These are phyloP conservation scores for Rattus rattus DNA, from an alignment of 2,113 vertebrate species.

Conservation along the genomic window DNA sequence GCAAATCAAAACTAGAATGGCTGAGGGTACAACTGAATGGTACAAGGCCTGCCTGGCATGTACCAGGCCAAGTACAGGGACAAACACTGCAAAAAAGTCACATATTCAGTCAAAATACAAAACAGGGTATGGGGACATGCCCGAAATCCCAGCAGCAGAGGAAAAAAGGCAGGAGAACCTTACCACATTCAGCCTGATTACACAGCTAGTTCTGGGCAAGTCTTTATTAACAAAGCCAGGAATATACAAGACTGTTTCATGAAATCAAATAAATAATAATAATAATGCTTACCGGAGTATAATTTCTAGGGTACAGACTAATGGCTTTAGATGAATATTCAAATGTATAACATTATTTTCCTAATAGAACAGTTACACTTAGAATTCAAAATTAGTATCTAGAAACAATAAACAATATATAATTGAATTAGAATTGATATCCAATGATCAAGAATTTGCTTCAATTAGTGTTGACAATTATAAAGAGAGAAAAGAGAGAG, in stretches of 20 bases:
- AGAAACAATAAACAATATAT: background rate
- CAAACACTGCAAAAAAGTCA: background rate
- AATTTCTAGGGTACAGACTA: background rate
- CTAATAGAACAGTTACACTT: conserved; percentile 9
- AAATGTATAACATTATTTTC: conserved; percentile 31
- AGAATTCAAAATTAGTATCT: background rate
- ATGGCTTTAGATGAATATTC: background rate
- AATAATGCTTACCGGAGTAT: background rate
- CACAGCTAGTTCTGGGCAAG: background rate
- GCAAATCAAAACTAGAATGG: background rate
- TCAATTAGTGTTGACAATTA: conserved; percentile 5
- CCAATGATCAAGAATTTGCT: background rate
- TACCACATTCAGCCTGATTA: background rate
- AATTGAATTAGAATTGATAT: background rate
- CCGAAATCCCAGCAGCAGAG: background rate
- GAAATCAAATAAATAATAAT: background rate
- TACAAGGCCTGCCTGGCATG: background rate
- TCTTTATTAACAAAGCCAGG: background rate
- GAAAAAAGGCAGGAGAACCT: too few relatives aligned
- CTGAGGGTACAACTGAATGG: background rate
- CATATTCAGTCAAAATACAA: background rate
- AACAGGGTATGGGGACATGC: background rate
- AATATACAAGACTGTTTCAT: background rate
- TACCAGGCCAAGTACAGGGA: background rate
- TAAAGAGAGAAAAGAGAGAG: background rate